Percentiles rank a stretch among this genome's conserved stretches.
These are phyloP conservation scores for Campylomormyrus numenius DNA, from an alignment of 2,113 vertebrate genomes.

Conservation along the genomic window DNA sequence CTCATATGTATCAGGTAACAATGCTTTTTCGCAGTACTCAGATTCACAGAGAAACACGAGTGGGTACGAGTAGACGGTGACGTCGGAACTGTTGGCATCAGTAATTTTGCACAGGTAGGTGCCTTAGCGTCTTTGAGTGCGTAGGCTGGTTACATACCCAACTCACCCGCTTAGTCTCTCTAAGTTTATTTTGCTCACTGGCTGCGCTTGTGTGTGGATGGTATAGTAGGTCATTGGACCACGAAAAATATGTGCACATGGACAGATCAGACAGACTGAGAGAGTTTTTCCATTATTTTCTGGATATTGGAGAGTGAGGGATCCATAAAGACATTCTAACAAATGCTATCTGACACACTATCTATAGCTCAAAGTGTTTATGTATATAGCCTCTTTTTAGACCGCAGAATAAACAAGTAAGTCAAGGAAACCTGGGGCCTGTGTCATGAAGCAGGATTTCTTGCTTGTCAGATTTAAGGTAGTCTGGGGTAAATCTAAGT, in stretches of 20 bases:
- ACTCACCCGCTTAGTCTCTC: neutral
- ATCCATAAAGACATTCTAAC: neutral
- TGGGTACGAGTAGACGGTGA: slow-evolving; percentile 82
- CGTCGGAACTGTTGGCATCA: slow-evolving; percentile 89
- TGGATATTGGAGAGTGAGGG: neutral
- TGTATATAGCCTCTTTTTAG: neutral
- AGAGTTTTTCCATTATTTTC: neutral
- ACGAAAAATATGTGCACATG: neutral
- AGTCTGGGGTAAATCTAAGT: neutral
- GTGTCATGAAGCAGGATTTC: neutral
- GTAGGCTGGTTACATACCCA: neutral
- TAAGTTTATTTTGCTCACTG: neutral
- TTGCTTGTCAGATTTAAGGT: neutral
- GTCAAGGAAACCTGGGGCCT: neutral
- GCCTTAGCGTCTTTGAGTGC: neutral
- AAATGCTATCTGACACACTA: neutral
- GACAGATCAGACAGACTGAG: neutral
- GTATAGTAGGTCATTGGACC: neutral
- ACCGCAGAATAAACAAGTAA: neutral
- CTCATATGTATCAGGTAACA: neutral
- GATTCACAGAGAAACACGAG: slow-evolving; percentile 97
- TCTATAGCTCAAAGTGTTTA: neutral
- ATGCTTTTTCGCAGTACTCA: slow-evolving; percentile 71
- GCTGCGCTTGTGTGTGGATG: neutral
- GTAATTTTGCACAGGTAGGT: slow-evolving; percentile 90